Evolutionary conservation across 2,888 invertebrate species (phyloP).

Genomic region (Pterobdella sp.): DNA sequence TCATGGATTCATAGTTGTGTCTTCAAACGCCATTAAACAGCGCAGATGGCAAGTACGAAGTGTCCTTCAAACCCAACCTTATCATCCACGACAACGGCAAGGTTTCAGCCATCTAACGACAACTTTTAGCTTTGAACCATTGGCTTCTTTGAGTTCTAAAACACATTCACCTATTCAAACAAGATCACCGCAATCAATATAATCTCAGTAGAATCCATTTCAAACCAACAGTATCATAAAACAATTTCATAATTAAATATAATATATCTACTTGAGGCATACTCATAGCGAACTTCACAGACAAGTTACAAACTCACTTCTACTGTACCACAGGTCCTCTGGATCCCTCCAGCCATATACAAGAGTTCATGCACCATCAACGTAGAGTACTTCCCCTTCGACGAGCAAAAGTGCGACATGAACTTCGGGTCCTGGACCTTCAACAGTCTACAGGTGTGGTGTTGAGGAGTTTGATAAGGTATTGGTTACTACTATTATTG

Average conservation of each 20-base stretch:
- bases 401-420: slow-evolving; percentile 98
- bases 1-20: background rate
- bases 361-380: slow-evolving; percentile 59
- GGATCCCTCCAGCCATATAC: slow-evolving; percentile 99
- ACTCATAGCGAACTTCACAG: too few species aligned
- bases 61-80: slow-evolving; percentile 96
- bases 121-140: too few species aligned
- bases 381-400: slow-evolving; percentile 97
- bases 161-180: background rate
- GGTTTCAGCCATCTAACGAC: slow-evolving; percentile 35
- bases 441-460: slow-evolving; percentile 43
- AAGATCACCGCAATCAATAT: background rate
- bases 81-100: slow-evolving; percentile 92
- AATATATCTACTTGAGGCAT: background rate
- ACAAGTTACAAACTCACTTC: too few species aligned
- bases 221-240: background rate
- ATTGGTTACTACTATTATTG: background rate
- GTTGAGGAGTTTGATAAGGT: background rate
- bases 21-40: slow-evolving; percentile 54
- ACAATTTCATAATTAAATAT: background rate
- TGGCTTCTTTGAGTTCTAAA: too few species aligned
- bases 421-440: slow-evolving; percentile 71
- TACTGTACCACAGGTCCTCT: slow-evolving; percentile 83
- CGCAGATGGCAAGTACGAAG: slow-evolving; percentile 99
- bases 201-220: background rate